Evolutionary conservation across 2,888 invertebrate genomes (phyloP), one percentile per base, ranked within the genome.

Genomic region (Melikaiella ostensackeni): DNA sequence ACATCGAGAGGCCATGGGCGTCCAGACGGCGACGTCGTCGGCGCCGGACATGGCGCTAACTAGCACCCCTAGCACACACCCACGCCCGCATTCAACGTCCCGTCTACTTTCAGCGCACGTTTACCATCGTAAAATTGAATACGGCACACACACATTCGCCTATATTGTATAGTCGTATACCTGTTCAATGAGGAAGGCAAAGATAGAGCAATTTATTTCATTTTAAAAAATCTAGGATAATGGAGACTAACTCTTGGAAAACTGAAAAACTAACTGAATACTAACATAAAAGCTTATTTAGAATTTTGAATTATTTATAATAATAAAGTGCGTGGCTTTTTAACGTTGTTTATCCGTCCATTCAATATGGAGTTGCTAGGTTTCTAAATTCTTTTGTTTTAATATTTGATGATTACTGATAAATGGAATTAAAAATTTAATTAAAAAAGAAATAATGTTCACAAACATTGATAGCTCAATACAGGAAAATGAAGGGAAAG

Each of bases 21-120:
- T 89, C 90, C 89, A 90, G 90, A 90, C 90, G 90, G 89, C 90
- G 90, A 86, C 88, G 87, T 84, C 87, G 86, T 75, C 87, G 90
- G 89, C 90, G 89, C 89, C 89, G 86, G 85, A 86, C 87, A 86
- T 84, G 86, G 89, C 86, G 88, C 89, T 90, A 90, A 90, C 89
- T 90, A 90, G 89, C 88, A 88, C 87, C 87, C 89, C 88, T 86
- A 87, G 84, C 84, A 80, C 87, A 87, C 86, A 83, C 83, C 82
- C 84, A 83, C 84, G 81, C 82, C 84, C 83, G 84, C 84, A 85
- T 84, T 85, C 84, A 85, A 85, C 81, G 84, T 83, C 83, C 82
- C 81, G 83, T 83, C 83, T 83, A 82, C 79, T 81, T 77, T 74
- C 78, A 75, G 84, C 83, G 84, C 85, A 86, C 85, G 84, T 86